These are phyloP conservation scores for Monochamus alternatus DNA, from an alignment of 2,888 invertebrate genomes.

Conservation along the genomic window DNA sequence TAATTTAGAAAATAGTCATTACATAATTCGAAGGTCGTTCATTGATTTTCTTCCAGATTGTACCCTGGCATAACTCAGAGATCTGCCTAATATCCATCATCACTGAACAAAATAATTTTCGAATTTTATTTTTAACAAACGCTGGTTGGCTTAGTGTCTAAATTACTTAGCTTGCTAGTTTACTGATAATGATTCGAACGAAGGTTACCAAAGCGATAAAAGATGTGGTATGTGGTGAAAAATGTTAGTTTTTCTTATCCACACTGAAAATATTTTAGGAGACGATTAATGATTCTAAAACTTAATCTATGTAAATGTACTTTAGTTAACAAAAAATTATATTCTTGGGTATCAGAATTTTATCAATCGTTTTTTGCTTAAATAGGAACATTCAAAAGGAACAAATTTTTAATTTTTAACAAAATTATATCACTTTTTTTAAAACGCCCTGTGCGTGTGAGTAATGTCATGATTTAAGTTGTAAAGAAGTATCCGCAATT, in stretches of 20 bases:
- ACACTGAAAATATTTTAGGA: neutral
- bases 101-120: neutral
- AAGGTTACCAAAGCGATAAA: neutral
- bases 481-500: no score
- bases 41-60: constrained; percentile 24
- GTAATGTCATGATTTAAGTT: no score
- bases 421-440: no score
- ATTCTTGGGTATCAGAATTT: no score
- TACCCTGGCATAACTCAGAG: constrained; percentile 1
- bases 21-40: neutral
- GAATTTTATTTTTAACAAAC: constrained; percentile 12
- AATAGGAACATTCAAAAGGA: no score
- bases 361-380: no score
- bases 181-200: constrained; percentile 24
- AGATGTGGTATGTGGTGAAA: constrained; percentile 19
- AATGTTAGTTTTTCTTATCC: constrained; percentile 20
- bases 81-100: constrained; percentile 24
- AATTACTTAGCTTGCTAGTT: constrained; percentile 6
- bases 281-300: neutral
- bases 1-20: neutral
- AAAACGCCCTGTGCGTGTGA: no score
- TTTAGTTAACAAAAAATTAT: no score
- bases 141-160: constrained; percentile 3
- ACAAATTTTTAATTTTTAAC: no score
- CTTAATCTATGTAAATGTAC: no score